Evolutionary conservation across 2,113 vertebrate species (phyloP), one percentile per base, ranked within the genome.

Genomic region (Notiomystis cincta): DNA sequence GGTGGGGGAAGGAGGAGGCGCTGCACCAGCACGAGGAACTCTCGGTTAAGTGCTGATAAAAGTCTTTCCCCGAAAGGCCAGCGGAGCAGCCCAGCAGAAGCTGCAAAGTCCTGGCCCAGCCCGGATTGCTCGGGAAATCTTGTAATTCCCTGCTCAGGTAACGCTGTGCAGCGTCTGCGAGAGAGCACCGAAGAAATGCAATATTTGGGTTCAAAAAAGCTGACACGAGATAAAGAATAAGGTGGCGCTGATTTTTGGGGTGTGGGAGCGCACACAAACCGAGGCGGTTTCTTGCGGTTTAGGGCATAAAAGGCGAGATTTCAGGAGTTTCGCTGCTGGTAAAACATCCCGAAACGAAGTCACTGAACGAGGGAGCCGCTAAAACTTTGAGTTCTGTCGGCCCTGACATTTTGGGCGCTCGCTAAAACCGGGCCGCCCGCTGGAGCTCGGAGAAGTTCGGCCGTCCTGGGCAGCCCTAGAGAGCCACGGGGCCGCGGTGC

Each of bases 121-220:
- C 72, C 22, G 82, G 61, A 86, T 82, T 93, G 88, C 89, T 53
- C 37, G 80, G 82, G 15, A 94, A 96, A 96, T 83, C 90, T 86
- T 51, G 50, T 88, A 66, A 94, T 67, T 62, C 64, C 45, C 4
- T 27, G 79, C 9, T 23, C 75, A 90, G 92, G 84, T 88, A 93
- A 88, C 35, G 23, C 89, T 86, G 75, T 78, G 42, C 6, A 11
- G 45, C 22, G 24, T 42, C 54, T 57, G 87, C 5, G 20, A 37
- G 50, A 50, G 16, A 44, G 33, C 54, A 22, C 62, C 15, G 22
- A 58, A 85, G 33, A 69, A 88, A 85, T 6, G 38, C 58, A 53
- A 33, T 19, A 8, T 69, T 80, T 57, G 4, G 14, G 31, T 71
- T 76, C 6, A 6, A 24, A 79, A 79, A 79, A 65, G 22, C 62